Evolutionary conservation across 2,888 invertebrate species (phyloP).

Genomic region (Lasioglossum marginatum): DNA sequence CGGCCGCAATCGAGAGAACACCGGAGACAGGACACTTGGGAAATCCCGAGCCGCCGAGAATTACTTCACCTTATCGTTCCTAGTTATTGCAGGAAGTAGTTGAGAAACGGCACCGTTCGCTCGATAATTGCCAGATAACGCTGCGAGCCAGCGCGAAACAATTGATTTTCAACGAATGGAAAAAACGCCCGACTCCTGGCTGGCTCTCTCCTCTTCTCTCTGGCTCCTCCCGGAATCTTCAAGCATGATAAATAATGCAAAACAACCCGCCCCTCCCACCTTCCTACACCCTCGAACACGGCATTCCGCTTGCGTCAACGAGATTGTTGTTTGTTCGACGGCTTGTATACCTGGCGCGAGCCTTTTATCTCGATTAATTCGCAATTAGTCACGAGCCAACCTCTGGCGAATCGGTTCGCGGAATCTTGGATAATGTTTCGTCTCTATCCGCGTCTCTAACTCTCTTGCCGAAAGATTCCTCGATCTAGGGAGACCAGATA

Average conservation of each 20-base stretch:
- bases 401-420: neutral
- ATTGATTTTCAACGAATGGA: constrained; percentile 50
- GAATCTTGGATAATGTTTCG: constrained; percentile 2
- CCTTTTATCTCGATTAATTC: constrained; percentile 38
- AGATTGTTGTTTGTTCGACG: constrained; percentile 2
- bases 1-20: constrained; percentile 46
- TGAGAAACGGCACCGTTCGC: constrained; percentile 57
- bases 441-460: neutral
- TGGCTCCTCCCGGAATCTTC: neutral
- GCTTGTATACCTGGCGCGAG: neutral
- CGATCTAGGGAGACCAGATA: neutral
- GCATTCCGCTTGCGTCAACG: constrained; percentile 26
- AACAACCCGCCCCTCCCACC: neutral
- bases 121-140: constrained; percentile 62
- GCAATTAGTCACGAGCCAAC: constrained; percentile 37
- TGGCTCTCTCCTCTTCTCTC: neutral
- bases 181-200: neutral
- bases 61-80: constrained; percentile 62
- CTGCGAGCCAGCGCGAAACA: constrained; percentile 29
- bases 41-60: constrained; percentile 62
- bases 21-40: constrained; percentile 62
- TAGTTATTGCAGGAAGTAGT: constrained; percentile 58
- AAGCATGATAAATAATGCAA: constrained; percentile 27
- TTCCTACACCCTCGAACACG: neutral
- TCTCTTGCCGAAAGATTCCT: neutral